phyloP scores from a whole-genome alignment of 2,113 vertebrate genomes.

The Thamnophis sirtalis region DNA sequence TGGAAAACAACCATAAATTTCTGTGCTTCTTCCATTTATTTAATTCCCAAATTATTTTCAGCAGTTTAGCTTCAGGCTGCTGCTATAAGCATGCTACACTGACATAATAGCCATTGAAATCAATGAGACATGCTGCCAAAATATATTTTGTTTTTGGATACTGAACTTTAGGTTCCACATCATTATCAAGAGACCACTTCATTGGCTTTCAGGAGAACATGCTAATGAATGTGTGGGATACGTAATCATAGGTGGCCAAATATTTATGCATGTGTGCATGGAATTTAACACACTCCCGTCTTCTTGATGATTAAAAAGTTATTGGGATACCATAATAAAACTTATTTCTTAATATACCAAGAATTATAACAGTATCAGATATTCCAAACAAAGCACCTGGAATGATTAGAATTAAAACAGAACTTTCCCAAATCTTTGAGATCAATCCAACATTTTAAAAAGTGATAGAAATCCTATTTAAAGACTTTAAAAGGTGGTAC shows the following conservation, averaged over 20 bases:
- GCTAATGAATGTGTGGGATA: not conserved
- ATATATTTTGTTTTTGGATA: not conserved
- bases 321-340: not conserved
- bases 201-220: not conserved
- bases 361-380: not conserved
- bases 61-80: not conserved
- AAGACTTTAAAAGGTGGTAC: not conserved
- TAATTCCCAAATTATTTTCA: not conserved
- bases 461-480: not conserved
- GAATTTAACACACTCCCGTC: not conserved
- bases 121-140: slow-evolving; percentile 3
- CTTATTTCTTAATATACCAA: not conserved
- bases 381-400: not conserved
- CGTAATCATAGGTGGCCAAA: not conserved
- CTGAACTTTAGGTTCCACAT: not conserved
- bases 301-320: not conserved
- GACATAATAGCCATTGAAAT: not conserved
- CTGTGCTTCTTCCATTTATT: not conserved
- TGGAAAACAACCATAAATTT: not conserved
- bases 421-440: not conserved
- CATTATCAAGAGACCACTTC: not conserved
- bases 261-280: not conserved
- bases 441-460: not conserved
- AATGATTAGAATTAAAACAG: not conserved
- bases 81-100: not conserved